A percentile compares a stretch with the other conserved stretches of the same genome.
Evolutionary conservation across 2,797 vertebrate genomes (phyloP).

Genomic region (Nasua narica): DNA sequence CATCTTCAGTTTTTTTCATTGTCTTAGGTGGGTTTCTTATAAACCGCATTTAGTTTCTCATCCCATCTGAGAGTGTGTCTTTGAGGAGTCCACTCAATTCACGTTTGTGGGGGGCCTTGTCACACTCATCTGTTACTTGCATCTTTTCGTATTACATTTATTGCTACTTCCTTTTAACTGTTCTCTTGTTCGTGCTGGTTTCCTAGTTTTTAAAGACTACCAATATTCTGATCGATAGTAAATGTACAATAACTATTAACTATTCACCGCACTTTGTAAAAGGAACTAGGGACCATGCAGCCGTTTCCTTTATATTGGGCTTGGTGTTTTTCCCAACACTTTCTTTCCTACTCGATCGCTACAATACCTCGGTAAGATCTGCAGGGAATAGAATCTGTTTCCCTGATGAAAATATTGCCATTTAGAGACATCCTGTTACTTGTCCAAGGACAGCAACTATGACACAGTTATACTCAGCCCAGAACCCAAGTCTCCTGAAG

Average conservation of each 20-base stretch:
- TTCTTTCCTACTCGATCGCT: background rate
- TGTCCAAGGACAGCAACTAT: background rate
- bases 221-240: background rate
- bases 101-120: background rate
- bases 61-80: background rate
- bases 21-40: background rate
- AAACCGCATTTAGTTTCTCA: background rate
- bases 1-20: background rate
- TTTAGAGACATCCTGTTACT: background rate
- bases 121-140: background rate
- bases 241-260: background rate
- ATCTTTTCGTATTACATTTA: background rate
- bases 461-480: background rate
- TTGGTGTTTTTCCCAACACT: background rate
- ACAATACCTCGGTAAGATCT: background rate
- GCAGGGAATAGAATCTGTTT: background rate
- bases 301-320: background rate
- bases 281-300: background rate
- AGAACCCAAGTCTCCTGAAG: background rate
- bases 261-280: background rate
- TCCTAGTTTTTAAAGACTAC: background rate
- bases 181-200: background rate
- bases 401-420: background rate
- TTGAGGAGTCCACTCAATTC: background rate
- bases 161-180: background rate